A percentile compares a stretch with the other conserved stretches of the same genome.
Evolutionary conservation across 2,888 invertebrate genomes (phyloP).

Genomic region (Chaetogeoica ovagalla): DNA sequence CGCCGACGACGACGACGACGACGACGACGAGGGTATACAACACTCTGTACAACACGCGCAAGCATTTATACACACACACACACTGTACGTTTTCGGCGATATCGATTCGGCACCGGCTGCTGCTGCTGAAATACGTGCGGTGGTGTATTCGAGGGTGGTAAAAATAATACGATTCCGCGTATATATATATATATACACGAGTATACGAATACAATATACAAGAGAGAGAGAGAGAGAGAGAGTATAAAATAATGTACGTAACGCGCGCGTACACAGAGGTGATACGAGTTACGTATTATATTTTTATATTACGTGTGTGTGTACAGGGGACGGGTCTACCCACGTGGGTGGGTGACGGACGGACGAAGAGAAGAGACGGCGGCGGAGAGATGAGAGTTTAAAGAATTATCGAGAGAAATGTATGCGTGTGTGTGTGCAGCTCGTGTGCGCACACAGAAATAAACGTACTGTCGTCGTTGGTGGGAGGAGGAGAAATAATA

Average conservation of each 20-base stretch:
- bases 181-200: too few relatives aligned
- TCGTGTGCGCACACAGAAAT: slow-evolving; percentile 33
- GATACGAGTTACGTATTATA: not conserved
- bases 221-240: too few relatives aligned
- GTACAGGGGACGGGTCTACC: not conserved
- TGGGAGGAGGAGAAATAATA: not conserved
- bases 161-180: slow-evolving; percentile 35
- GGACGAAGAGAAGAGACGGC: not conserved
- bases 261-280: not conserved
- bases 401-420: slow-evolving; percentile 47
- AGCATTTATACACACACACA: slow-evolving; percentile 12
- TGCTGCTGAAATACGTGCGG: not conserved
- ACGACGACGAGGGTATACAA: slow-evolving; percentile 42
- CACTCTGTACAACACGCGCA: not conserved
- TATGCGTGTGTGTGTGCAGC: not conserved
- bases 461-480: slow-evolving; percentile 1
- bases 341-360: slow-evolving; percentile 28
- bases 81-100: slow-evolving; percentile 24
- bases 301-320: not conserved
- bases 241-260: not conserved
- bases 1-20: slow-evolving; percentile 37
- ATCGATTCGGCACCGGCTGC: slow-evolving; percentile 44
- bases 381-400: slow-evolving; percentile 53
- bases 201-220: too few relatives aligned
- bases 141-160: slow-evolving; percentile 43